Percentiles rank a stretch among this genome's conserved stretches.
phyloP scores from a whole-genome alignment of 2,797 vertebrate species.

The Sebastes reedi region DNA sequence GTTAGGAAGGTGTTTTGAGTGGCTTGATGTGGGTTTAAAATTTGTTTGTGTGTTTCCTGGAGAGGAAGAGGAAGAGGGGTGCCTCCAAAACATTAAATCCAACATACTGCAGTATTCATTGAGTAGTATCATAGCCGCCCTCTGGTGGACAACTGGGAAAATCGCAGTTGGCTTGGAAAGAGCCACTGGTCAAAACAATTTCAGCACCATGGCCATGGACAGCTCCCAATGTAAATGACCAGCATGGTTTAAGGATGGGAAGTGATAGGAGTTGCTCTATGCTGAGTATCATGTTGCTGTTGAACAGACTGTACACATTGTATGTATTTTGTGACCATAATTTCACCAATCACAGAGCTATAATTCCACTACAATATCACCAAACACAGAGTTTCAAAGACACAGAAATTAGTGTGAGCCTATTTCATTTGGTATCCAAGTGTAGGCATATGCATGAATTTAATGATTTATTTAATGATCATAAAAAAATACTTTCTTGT shows the following conservation, averaged over 20 bases:
- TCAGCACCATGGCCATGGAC: conserved; percentile 69
- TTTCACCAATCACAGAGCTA: neutral
- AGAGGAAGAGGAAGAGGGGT: neutral
- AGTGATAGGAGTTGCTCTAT: neutral
- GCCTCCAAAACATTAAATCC: neutral
- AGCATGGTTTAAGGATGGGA: neutral
- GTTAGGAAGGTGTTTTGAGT: neutral
- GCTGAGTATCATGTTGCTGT: neutral
- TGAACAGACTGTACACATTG: neutral
- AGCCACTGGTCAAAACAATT: neutral
- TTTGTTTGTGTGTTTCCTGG: neutral
- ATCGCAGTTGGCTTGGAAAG: neutral
- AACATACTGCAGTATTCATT: neutral
- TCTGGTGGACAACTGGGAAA: conserved; percentile 46
- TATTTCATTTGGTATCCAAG: neutral
- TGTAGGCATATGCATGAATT: neutral
- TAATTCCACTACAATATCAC: neutral
- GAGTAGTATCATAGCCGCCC: neutral
- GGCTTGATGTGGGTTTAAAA: neutral
- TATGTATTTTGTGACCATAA: neutral
- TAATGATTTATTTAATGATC: neutral
- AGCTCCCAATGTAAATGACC: conserved; percentile 46
- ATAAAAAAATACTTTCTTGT: neutral
- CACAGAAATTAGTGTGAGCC: neutral
- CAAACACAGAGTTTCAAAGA: neutral